These are phyloP conservation scores for Eudyptes chrysolophus DNA, from an alignment of 2,113 vertebrate species.

Conservation along the genomic window DNA sequence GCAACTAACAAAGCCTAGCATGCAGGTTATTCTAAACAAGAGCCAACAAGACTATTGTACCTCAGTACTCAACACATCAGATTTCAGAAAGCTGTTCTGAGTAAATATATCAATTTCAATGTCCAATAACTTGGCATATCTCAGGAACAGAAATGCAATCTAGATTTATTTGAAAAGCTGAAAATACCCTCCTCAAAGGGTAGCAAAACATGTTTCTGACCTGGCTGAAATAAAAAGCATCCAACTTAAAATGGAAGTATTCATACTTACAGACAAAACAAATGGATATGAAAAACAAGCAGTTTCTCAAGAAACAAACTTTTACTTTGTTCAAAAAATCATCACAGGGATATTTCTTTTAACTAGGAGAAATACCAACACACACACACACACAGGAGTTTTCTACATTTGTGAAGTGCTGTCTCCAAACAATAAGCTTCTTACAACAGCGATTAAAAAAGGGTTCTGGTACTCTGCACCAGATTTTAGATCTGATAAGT, in stretches of 20 bases:
- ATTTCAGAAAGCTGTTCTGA: neutral
- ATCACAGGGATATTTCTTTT: neutral
- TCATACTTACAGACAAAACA: neutral
- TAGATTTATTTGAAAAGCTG: neutral
- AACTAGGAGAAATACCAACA: neutral
- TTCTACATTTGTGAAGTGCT: neutral
- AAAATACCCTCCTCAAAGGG: neutral
- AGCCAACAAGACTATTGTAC: neutral
- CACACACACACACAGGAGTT: rapidly evolving
- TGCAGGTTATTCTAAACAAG: neutral
- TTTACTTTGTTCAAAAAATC: neutral
- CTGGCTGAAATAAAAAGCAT: neutral
- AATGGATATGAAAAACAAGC: neutral
- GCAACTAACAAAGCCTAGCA: neutral
- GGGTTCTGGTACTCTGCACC: rapidly evolving
- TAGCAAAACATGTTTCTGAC: neutral
- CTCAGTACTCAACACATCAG: neutral
- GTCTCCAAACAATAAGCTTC: neutral
- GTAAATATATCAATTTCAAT: neutral
- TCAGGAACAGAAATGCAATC: neutral
- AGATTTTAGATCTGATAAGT: neutral
- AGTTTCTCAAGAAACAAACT: neutral
- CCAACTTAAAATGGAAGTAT: neutral
- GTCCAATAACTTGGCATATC: neutral
- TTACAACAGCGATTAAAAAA: neutral